A percentile compares a stretch with the other conserved stretches of the same genome.
Conservation (phyloP, 2,113 vertebrate genomes). For the Chauna torquata region DNA sequence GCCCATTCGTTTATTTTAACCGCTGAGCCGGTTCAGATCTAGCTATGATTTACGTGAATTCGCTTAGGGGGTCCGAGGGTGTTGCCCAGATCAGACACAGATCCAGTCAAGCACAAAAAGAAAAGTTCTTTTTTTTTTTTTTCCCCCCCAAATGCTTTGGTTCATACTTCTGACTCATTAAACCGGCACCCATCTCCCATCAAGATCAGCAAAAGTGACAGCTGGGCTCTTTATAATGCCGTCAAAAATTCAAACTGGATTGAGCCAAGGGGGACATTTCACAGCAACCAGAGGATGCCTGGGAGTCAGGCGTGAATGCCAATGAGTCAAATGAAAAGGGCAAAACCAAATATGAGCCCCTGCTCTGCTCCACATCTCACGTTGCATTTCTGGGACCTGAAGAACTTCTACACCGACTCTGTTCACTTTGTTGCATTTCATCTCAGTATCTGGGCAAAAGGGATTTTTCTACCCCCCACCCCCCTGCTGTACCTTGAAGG, state of each 20-base stretch:
- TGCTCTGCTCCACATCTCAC: not conserved
- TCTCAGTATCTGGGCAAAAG: not conserved
- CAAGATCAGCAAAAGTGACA: conserved; percentile 68
- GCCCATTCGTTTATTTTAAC: conserved; percentile 4
- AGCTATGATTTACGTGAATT: conserved; percentile 8
- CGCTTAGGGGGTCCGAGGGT: not conserved
- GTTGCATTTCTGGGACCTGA: not conserved
- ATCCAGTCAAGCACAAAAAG: conserved; percentile 24
- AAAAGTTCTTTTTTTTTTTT: not conserved
- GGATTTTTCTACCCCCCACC: not conserved
- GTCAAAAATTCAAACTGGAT: conserved; percentile 63
- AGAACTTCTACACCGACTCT: not conserved
- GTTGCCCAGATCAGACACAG: not conserved
- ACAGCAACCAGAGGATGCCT: conserved; percentile 59
- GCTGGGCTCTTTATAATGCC: conserved; percentile 60
- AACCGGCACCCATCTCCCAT: conserved; percentile 52
- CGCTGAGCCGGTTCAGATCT: not conserved
- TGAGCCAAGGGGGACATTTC: conserved; percentile 65
- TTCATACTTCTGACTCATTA: conserved; percentile 67
- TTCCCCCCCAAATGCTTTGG: not conserved
- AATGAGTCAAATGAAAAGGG: conserved; percentile 67
- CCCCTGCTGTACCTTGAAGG: not conserved
- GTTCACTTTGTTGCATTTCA: not conserved
- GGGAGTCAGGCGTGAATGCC: conserved; percentile 66
- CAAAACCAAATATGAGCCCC: conserved; percentile 45